A percentile compares a stretch with the other conserved stretches of the same genome.
These are phyloP conservation scores for Zelostemma sp. DNA, from an alignment of 1,140 invertebrate species.

Conservation along the genomic window DNA sequence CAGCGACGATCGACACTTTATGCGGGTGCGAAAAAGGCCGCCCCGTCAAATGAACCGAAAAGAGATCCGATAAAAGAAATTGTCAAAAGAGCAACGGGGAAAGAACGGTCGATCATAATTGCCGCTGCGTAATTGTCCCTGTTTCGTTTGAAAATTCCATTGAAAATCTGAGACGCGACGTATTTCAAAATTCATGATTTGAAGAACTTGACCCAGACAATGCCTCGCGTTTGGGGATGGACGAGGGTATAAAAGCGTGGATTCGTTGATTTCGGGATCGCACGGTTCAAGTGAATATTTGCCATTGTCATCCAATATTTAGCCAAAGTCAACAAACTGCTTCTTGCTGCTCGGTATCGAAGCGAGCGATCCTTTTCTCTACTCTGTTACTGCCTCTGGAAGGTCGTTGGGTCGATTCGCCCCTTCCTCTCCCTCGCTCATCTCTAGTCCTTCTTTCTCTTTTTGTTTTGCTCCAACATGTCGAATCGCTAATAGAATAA, in stretches of 20 bases:
- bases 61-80: constrained; percentile 68
- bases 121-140: constrained; percentile 61
- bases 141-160: no score
- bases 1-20: constrained; percentile 69
- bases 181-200: no score
- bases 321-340: constrained; percentile 63
- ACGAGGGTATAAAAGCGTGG: constrained; percentile 37
- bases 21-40: constrained; percentile 63
- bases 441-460: constrained; percentile 28
- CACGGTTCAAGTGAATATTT: constrained; percentile 65
- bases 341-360: constrained; percentile 55
- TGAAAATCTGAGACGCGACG: no score
- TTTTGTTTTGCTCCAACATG: constrained; percentile 34
- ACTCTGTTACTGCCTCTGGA: constrained; percentile 32
- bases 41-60: constrained; percentile 67
- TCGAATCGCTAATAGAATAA: constrained; percentile 65
- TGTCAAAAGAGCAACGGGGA: constrained; percentile 58
- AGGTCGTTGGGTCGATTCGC: constrained; percentile 30
- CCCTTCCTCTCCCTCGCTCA: constrained; percentile 17
- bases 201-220: constrained; percentile 33
- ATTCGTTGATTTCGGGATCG: constrained; percentile 35
- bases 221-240: constrained; percentile 34
- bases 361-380: constrained; percentile 53
- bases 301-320: constrained; percentile 66
- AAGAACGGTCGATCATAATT: constrained; percentile 52